These are phyloP conservation scores for Vireo griseus DNA, from an alignment of 2,797 vertebrate genomes.

Conservation along the genomic window DNA sequence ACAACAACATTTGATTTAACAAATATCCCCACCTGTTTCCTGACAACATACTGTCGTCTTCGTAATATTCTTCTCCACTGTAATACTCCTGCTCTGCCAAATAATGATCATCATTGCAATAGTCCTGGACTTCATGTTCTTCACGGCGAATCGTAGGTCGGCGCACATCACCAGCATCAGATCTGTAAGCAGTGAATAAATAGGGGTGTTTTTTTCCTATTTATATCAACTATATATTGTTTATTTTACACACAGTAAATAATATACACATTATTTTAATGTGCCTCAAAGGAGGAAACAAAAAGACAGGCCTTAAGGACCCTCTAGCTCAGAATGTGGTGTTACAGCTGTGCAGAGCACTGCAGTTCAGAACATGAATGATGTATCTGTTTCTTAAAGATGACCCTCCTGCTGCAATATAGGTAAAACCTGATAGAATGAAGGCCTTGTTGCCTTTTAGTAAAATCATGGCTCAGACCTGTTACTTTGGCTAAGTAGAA, in stretches of 20 bases:
- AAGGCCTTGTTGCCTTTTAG: no score
- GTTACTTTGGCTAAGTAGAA: no score
- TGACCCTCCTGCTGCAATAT: not conserved
- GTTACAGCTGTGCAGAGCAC: not conserved
- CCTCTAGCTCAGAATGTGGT: not conserved
- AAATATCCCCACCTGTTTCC: constrained; percentile 82
- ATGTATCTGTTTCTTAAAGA: not conserved
- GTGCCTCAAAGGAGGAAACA: not conserved
- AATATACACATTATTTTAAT: not conserved
- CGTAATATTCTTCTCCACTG: constrained; percentile 93
- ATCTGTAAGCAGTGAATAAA: constrained; percentile 71
- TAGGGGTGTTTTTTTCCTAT: not conserved
- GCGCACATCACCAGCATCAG: constrained; percentile 83
- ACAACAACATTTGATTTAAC: not conserved
- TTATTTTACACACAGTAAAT: not conserved
- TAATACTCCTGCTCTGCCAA: constrained; percentile 87
- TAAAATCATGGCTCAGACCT: no score
- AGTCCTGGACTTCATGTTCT: constrained; percentile 75
- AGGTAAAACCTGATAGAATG: no score
- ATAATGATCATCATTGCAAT: constrained; percentile 83
- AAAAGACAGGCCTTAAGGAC: not conserved
- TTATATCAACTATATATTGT: not conserved
- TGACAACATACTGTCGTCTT: constrained; percentile 88
- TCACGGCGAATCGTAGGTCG: constrained; percentile 90
- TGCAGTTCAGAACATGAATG: not conserved